A percentile compares a stretch with the other conserved stretches of the same genome.
phyloP scores from a whole-genome alignment of 1,140 invertebrate genomes.

The Asobara japonica region DNA sequence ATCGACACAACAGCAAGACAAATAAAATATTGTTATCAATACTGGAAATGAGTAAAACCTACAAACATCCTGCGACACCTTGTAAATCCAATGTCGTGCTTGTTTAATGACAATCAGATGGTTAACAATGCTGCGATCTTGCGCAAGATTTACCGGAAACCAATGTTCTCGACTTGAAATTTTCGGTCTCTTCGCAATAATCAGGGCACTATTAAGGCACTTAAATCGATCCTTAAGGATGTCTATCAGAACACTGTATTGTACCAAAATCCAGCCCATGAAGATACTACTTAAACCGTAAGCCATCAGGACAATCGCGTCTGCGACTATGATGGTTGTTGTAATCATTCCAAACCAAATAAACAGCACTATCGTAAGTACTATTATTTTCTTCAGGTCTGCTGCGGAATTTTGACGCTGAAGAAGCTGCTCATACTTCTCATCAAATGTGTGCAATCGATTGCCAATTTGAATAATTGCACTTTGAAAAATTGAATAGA shows the following conservation, averaged over 20 bases:
- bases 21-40: neutral
- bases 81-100: neutral
- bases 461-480: neutral
- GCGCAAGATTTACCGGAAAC: neutral
- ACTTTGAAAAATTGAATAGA: neutral
- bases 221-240: neutral
- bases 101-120: neutral
- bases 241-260: neutral
- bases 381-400: neutral
- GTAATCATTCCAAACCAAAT: neutral
- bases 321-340: too few relatives aligned
- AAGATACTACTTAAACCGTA: too few relatives aligned
- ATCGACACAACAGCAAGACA: neutral
- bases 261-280: neutral
- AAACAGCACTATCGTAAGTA: neutral
- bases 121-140: neutral
- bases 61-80: neutral
- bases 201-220: neutral
- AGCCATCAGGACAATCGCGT: too few relatives aligned
- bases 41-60: neutral
- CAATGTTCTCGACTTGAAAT: neutral
- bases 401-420: too few relatives aligned
- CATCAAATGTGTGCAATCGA: neutral
- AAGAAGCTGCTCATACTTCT: neutral
- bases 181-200: neutral